Base-by-base conservation (phyloP, 2,797 vertebrate species). In the Hoplostethus atlanticus region DNA sequence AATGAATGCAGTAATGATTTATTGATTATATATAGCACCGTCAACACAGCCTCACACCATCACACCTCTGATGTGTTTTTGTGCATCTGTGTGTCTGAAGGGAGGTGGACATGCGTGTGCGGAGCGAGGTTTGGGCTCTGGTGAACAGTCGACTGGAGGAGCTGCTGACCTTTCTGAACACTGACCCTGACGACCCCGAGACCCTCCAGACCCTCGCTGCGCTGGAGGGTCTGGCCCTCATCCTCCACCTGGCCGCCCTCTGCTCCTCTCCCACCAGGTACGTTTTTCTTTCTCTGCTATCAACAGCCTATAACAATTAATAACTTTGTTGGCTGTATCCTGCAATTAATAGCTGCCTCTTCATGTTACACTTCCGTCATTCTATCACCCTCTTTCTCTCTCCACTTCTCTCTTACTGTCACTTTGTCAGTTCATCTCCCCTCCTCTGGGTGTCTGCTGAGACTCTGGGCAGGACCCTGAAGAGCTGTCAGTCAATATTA, bases 361-460 rank as follows among this genome's bases (percentile, higher is more conserved):
- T 40, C 38, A 9, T 47, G 44, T 16, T 16, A 47, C 16, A 16
- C 46, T 47, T 47, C 28, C 2, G 0, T 36, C 31, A 36, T 57
- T 36, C 16, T n/a, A 36, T 17, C 31, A 38, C 17, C 8, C 9
- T 28, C 0, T 11, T 46, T n/a, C 9, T 15, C 15, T 21, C 12
- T 10, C 9, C n/a, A 36, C 12, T 21, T 9, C 9, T 36, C 13
- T 34, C n/a, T 30, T 6, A 47, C 50, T 21, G 17, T 28, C 38
- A 11, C 6, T 34, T 3, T 1, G n/a, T 68, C 72, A 92, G 84
- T 31, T 54, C 54, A 4, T 12, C 85, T 46, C 86, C 89, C 55
- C 85, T 96, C 36, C 85, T 91, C 5, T 98, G 97, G 97, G 89
- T 97, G 87, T 90, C 94, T 56, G 60, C 92, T 72, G 95, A 95